Percentiles rank a stretch among this genome's conserved stretches.
Evolutionary conservation across 2,113 vertebrate genomes (phyloP).

Genomic region (Nothocercus julius): DNA sequence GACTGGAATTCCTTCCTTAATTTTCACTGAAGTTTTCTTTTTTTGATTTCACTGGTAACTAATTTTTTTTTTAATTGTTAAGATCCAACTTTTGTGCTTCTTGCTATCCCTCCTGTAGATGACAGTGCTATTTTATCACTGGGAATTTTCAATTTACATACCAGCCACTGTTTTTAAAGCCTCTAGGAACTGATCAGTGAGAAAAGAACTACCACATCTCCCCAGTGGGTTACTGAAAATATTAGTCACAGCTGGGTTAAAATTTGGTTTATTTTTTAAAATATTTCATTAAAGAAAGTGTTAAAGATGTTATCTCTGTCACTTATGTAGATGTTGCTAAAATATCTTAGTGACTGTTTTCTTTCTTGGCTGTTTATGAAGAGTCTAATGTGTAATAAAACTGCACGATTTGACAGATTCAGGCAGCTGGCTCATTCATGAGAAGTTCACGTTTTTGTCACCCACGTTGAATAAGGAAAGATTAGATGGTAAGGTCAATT

Average conservation of each 20-base stretch:
- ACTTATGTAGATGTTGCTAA: slow-evolving; percentile 54
- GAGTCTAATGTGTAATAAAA: slow-evolving; percentile 73
- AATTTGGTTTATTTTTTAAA: slow-evolving; percentile 24
- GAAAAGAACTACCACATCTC: slow-evolving; percentile 28
- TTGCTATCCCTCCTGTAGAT: neutral
- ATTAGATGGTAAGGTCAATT: slow-evolving; percentile 81
- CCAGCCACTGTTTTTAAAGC: neutral
- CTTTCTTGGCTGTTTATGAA: slow-evolving; percentile 63
- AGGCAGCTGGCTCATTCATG: slow-evolving; percentile 79
- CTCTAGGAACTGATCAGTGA: slow-evolving; percentile 17
- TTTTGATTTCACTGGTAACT: neutral
- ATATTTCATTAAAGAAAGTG: slow-evolving; percentile 16
- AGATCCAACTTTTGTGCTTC: neutral
- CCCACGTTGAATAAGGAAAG: slow-evolving; percentile 77
- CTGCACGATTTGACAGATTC: slow-evolving; percentile 74
- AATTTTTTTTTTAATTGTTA: neutral
- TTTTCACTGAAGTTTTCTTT: neutral
- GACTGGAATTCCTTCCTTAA: neutral
- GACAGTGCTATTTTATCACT: neutral
- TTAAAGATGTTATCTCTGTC: slow-evolving; percentile 48
- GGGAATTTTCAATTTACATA: neutral
- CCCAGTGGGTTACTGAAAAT: slow-evolving; percentile 25
- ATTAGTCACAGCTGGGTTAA: neutral
- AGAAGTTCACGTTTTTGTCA: slow-evolving; percentile 81
- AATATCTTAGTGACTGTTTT: slow-evolving; percentile 50